These are phyloP conservation scores for Epinephelus malabaricus DNA, from an alignment of 2,797 vertebrate species.

Conservation along the genomic window DNA sequence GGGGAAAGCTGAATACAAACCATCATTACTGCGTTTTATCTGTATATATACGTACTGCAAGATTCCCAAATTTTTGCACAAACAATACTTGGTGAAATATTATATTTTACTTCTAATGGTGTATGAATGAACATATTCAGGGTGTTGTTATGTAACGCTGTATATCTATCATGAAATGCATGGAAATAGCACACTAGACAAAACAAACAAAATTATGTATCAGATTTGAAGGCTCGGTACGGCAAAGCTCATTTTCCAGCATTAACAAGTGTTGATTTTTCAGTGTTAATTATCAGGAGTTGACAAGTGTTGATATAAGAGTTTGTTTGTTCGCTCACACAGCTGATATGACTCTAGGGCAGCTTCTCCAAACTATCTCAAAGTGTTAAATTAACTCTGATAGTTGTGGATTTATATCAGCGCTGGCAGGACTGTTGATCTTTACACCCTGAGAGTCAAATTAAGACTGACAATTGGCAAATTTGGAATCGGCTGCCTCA, in stretches of 20 bases:
- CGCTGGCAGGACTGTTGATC: neutral
- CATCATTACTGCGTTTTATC: neutral
- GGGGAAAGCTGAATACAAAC: neutral
- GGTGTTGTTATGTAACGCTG: neutral
- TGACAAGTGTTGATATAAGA: slow-evolving; percentile 15
- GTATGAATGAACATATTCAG: neutral
- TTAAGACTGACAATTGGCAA: neutral
- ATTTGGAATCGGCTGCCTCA: neutral
- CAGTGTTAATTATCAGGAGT: slow-evolving; percentile 15
- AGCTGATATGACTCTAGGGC: slow-evolving; percentile 1
- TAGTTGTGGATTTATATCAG: neutral
- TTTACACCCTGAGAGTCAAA: neutral
- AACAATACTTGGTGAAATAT: neutral
- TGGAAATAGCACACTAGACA: neutral
- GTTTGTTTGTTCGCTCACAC: neutral
- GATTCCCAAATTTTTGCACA: neutral
- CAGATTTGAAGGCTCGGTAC: neutral
- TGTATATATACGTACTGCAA: neutral
- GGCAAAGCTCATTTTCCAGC: neutral
- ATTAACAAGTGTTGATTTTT: slow-evolving; percentile 5
- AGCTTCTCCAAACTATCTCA: neutral
- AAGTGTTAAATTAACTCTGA: slow-evolving; percentile 14
- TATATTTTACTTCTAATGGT: neutral
- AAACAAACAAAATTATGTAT: neutral
- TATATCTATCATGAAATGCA: neutral